phyloP scores from a whole-genome alignment of 2,888 invertebrate species.

The Boloria selene region DNA sequence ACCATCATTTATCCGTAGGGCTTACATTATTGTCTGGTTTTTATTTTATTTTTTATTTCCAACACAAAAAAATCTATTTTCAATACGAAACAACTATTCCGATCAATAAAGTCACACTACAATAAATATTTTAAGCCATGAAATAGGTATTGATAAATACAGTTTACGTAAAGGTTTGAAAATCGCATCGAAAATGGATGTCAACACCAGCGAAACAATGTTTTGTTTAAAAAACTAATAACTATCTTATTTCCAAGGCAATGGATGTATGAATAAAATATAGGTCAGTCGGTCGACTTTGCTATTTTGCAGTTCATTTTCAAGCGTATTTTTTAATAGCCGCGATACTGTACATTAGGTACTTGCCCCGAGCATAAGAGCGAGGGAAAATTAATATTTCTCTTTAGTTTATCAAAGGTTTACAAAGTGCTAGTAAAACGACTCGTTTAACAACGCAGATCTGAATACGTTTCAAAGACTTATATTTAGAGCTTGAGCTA shows the following conservation, averaged over 20 bases:
- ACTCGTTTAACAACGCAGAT: no score
- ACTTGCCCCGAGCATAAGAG: constrained; percentile 14
- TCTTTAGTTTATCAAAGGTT: neutral
- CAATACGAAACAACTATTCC: no score
- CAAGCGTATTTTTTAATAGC: constrained; percentile 28
- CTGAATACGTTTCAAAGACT: no score
- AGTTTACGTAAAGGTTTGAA: neutral
- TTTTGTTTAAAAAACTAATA: constrained; percentile 14
- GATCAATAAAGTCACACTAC: no score
- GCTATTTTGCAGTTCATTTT: constrained; percentile 24
- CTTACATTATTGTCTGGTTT: no score
- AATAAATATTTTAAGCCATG: no score
- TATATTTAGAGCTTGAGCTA: no score
- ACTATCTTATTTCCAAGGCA: constrained; percentile 14
- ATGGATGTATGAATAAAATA: constrained; percentile 28
- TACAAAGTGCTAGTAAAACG: no score
- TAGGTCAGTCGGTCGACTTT: constrained; percentile 34
- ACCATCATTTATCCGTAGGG: no score
- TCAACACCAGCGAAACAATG: constrained; percentile 2
- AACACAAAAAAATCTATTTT: no score
- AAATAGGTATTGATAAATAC: no score
- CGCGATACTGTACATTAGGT: neutral
- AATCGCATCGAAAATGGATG: neutral
- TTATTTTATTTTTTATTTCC: no score
- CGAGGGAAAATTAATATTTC: neutral